Conservation (phyloP, 2,888 invertebrate species). For the Mythimna pallens region DNA sequence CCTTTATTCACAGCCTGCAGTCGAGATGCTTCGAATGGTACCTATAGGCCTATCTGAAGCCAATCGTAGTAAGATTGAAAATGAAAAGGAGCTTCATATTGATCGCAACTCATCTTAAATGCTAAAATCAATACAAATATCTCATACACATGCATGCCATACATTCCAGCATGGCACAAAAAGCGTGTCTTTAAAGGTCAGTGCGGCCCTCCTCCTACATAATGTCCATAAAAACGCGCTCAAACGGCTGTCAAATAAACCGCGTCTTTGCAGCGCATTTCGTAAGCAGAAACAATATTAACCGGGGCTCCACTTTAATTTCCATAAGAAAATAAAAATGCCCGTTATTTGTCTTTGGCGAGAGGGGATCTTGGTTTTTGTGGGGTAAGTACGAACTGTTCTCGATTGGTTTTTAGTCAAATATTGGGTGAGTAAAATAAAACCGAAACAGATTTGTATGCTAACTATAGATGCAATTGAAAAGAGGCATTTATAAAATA, state of each 20-base stretch:
- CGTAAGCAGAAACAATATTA: slow-evolving; percentile 73
- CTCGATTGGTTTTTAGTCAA: slow-evolving; percentile 2
- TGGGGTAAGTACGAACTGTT: slow-evolving; percentile 46
- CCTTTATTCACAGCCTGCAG: too few species aligned
- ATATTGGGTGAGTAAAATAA: slow-evolving; percentile 13
- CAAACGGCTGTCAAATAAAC: slow-evolving; percentile 71
- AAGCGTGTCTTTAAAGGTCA: slow-evolving; percentile 40
- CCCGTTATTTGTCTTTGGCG: slow-evolving; percentile 64
- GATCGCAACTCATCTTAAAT: neutral
- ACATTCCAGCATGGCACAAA: slow-evolving; percentile 28
- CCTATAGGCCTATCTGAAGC: too few species aligned
- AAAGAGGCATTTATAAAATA: neutral
- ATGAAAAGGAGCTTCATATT: too few species aligned
- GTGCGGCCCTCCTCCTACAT: slow-evolving; percentile 7
- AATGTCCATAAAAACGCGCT: slow-evolving; percentile 47
- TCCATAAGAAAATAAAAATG: slow-evolving; percentile 77
- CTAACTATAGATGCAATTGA: too few species aligned
- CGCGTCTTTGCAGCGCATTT: slow-evolving; percentile 62
- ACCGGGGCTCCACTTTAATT: slow-evolving; percentile 69
- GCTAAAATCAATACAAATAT: neutral
- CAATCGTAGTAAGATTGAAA: too few species aligned
- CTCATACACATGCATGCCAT: neutral
- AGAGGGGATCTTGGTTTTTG: slow-evolving; percentile 59
- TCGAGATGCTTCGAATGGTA: too few species aligned
- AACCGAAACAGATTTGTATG: too few species aligned